Conservation (phyloP, 2,797 vertebrate genomes). For the Eremophila alpestris region DNA sequence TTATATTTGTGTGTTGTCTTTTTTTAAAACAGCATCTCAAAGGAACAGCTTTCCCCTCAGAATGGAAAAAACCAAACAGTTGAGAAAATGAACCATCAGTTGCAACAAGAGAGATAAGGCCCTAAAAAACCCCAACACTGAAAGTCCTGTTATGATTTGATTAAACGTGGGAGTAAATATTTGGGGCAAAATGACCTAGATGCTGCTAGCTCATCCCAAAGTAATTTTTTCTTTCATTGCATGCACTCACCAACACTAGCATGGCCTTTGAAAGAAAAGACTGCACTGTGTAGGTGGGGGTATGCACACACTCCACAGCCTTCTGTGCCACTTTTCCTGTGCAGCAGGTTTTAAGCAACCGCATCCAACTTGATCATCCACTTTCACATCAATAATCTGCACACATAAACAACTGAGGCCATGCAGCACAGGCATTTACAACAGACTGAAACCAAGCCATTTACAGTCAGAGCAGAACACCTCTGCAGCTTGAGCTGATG, state of each 20-base stretch:
- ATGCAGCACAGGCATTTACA: rapidly evolving
- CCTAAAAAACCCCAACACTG: neutral
- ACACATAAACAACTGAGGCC: neutral
- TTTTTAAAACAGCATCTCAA: neutral
- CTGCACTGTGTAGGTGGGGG: neutral
- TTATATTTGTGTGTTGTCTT: neutral
- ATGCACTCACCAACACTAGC: neutral
- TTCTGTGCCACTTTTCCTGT: neutral
- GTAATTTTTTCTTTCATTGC: neutral
- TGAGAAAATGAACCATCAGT: neutral
- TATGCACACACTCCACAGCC: neutral
- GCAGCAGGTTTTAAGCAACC: neutral
- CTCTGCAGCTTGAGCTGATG: neutral
- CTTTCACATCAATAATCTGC: neutral
- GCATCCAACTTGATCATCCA: neutral
- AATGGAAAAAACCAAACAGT: neutral
- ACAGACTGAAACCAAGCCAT: neutral
- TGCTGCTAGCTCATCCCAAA: neutral
- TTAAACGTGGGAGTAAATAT: neutral
- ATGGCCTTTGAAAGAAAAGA: neutral
- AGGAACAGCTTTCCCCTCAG: neutral
- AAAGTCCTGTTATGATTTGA: neutral
- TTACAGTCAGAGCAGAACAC: neutral
- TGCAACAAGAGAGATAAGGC: constrained; percentile 10
- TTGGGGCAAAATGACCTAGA: neutral